Conservation (phyloP, 2,888 invertebrate genomes). For the Cerastis leucographa region DNA sequence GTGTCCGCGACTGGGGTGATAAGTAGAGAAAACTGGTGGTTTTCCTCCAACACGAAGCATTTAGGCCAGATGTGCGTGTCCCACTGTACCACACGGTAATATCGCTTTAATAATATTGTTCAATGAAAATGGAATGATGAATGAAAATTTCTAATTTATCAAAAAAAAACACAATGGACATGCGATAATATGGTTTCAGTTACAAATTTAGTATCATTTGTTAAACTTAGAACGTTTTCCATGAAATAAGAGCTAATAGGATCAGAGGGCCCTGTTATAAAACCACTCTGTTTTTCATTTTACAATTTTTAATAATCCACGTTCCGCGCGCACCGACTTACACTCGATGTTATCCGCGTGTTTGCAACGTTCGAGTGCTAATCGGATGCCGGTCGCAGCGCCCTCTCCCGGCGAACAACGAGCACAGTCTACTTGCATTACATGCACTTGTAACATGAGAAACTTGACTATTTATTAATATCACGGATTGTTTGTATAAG, state of each 20-base stretch:
- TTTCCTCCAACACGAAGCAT: not conserved
- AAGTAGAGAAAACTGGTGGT: not conserved
- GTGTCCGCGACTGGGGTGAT: not conserved
- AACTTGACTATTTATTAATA: not conserved
- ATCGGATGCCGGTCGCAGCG: conserved; percentile 31
- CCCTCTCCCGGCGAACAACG: not conserved
- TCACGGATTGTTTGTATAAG: no score
- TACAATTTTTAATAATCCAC: not conserved
- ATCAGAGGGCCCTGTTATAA: not conserved
- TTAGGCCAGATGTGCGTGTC: not conserved
- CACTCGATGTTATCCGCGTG: conserved; percentile 4
- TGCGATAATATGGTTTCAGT: not conserved
- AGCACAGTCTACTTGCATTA: not conserved
- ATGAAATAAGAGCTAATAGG: not conserved
- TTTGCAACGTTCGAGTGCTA: conserved; percentile 8
- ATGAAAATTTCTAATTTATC: not conserved
- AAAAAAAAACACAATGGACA: not conserved
- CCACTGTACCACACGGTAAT: not conserved
- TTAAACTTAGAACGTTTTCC: not conserved
- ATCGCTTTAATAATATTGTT: not conserved
- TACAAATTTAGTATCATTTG: not conserved
- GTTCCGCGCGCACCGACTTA: not conserved
- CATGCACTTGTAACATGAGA: not conserved
- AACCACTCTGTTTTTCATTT: not conserved
- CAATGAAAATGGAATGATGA: no score